Evolutionary conservation across 2,113 vertebrate genomes (phyloP).

Genomic region (Galemys pyrenaicus): DNA sequence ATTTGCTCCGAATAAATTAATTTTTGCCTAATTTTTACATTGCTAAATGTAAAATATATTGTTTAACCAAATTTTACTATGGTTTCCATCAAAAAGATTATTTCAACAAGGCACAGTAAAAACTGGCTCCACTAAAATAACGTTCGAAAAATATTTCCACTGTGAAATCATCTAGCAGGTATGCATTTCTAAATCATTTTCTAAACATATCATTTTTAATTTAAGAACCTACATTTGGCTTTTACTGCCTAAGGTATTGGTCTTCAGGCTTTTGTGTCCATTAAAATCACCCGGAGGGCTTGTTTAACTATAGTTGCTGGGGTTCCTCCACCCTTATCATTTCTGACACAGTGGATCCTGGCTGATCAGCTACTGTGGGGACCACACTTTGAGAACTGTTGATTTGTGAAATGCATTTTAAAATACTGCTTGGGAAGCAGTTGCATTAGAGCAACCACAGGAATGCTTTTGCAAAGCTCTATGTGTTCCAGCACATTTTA

Average conservation of each 20-base stretch:
- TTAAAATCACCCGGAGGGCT: neutral
- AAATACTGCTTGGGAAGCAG: neutral
- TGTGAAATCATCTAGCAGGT: neutral
- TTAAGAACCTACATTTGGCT: neutral
- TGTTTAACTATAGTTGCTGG: neutral
- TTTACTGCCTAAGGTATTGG: neutral
- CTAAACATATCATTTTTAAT: neutral
- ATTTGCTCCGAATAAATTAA: neutral
- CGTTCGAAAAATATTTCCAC: neutral
- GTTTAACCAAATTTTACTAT: neutral
- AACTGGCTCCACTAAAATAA: neutral
- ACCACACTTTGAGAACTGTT: neutral
- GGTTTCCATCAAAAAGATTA: neutral
- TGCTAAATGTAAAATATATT: neutral
- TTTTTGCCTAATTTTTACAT: no score
- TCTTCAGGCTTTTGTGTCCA: neutral
- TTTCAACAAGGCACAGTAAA: neutral
- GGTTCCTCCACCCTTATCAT: fast-evolving
- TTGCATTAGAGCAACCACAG: neutral
- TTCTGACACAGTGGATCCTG: neutral
- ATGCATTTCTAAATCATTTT: neutral
- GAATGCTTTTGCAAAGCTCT: neutral
- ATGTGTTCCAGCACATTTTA: neutral
- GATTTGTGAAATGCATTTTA: neutral
- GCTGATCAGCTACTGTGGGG: neutral